A percentile compares a stretch with the other conserved stretches of the same genome.
Conservation (phyloP, 1,140 invertebrate species). For the Ruditapes philippinarum region DNA sequence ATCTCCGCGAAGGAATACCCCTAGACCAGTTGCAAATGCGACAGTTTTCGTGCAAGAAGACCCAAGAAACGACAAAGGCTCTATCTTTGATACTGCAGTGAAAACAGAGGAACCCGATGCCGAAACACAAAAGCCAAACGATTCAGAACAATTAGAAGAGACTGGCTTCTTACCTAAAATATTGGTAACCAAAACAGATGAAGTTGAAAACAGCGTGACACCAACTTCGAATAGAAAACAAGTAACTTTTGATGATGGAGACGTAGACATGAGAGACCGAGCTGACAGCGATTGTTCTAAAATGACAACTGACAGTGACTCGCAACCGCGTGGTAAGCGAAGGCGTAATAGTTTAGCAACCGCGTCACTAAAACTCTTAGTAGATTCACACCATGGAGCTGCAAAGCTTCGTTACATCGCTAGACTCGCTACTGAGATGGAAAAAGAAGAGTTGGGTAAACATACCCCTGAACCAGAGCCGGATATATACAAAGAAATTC, state of each 20-base stretch:
- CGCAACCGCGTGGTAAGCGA: neutral
- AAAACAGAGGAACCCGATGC: neutral
- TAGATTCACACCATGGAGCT: constrained; percentile 44
- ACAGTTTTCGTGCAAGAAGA: constrained; percentile 48
- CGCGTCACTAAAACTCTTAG: constrained; percentile 28
- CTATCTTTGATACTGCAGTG: neutral
- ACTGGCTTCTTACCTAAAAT: neutral
- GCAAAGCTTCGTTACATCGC: constrained; percentile 60
- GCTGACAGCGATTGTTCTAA: neutral
- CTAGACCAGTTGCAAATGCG: constrained; percentile 41
- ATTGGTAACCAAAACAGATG: neutral
- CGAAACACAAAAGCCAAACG: neutral
- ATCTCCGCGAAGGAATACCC: neutral
- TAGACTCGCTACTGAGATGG: constrained; percentile 45
- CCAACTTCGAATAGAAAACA: no score
- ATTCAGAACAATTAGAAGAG: neutral
- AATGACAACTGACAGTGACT: neutral
- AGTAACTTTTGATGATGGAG: neutral
- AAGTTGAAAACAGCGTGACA: no score
- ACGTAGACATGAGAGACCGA: neutral
- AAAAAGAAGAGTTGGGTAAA: neutral
- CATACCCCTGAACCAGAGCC: neutral
- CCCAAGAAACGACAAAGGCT: neutral
- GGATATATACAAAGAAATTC: constrained; percentile 3
- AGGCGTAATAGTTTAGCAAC: neutral